Percentiles rank a stretch among this genome's conserved stretches.
Conservation (phyloP, 2,888 invertebrate genomes). For the Hyposoter dolosus region DNA sequence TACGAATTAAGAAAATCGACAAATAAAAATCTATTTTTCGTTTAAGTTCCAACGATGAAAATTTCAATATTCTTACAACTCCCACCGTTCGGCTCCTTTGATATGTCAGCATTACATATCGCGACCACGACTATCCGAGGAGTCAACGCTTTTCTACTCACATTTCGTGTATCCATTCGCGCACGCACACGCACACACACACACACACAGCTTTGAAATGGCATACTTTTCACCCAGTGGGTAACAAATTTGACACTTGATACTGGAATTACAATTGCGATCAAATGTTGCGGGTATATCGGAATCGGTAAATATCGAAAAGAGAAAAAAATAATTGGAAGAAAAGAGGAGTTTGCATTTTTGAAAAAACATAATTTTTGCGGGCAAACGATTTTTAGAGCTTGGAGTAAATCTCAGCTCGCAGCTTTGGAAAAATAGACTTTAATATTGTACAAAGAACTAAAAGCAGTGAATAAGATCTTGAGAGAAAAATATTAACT, state of each 20-base stretch:
- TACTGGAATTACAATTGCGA: conserved; percentile 50
- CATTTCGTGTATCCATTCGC: neutral
- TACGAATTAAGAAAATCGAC: neutral
- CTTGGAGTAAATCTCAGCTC: neutral
- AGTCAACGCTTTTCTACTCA: conserved; percentile 19
- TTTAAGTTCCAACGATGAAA: neutral
- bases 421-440: neutral
- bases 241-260: conserved; percentile 40
- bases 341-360: neutral
- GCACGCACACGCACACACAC: neutral
- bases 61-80: conserved; percentile 18
- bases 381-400: neutral
- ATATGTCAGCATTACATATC: conserved; percentile 57
- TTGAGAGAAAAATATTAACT: neutral
- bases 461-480: neutral
- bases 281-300: neutral
- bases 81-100: conserved; percentile 28
- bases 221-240: neutral
- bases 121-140: conserved; percentile 22
- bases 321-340: neutral
- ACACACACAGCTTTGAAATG: neutral
- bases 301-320: conserved; percentile 1
- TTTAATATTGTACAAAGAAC: neutral
- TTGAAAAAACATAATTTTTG: neutral
- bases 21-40: neutral